A percentile compares a stretch with the other conserved stretches of the same genome.
phyloP scores from a whole-genome alignment of 1,140 invertebrate genomes.

The Drosophila nebulosa region DNA sequence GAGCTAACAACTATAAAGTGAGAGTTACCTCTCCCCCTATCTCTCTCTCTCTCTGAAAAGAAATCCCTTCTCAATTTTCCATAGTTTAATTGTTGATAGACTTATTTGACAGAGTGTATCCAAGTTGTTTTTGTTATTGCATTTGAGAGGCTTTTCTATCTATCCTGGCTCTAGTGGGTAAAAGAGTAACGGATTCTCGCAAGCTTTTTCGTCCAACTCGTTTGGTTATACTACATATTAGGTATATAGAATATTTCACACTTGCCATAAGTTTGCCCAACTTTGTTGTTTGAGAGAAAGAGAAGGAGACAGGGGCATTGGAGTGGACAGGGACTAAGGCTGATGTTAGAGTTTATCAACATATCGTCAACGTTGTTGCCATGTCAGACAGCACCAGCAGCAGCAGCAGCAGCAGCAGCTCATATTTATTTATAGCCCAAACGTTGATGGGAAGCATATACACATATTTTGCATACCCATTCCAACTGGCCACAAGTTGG shows the following conservation, averaged over 20 bases:
- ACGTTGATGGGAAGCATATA: constrained; percentile 35
- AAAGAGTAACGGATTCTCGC: background rate
- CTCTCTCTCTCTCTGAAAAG: no score
- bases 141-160: background rate
- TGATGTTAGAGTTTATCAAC: constrained; percentile 76
- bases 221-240: background rate
- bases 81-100: background rate
- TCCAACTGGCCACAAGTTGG: constrained; percentile 54
- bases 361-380: constrained; percentile 67
- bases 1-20: background rate
- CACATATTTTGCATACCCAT: constrained; percentile 26
- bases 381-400: constrained; percentile 46
- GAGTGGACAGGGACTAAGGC: background rate
- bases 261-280: background rate
- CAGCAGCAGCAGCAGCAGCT: constrained; percentile 53
- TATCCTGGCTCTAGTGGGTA: background rate
- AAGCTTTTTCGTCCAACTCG: background rate
- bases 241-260: constrained; percentile 1
- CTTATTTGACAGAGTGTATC: background rate
- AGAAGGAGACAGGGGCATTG: background rate
- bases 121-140: background rate
- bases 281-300: background rate
- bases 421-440: constrained; percentile 77
- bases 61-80: no score
- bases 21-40: no score